Evolutionary conservation across 2,113 vertebrate genomes (phyloP).

Genomic region (Xenopus borealis): DNA sequence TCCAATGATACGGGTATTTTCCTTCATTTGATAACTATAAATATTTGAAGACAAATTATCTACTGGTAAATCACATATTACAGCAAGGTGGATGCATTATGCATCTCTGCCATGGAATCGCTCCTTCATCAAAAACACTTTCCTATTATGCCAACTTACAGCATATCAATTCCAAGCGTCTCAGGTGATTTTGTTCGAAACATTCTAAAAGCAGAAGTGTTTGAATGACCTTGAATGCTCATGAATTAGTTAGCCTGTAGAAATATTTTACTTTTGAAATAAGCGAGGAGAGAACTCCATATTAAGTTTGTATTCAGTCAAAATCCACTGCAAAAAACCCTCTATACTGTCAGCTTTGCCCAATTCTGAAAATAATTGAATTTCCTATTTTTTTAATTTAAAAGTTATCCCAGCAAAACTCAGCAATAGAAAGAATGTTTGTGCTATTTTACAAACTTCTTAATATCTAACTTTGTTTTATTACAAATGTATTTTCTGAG

Average conservation of each 20-base stretch:
- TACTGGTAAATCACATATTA: not conserved
- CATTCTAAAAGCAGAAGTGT: not conserved
- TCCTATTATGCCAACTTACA: not conserved
- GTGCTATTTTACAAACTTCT: no score
- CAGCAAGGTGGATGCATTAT: not conserved
- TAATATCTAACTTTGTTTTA: no score
- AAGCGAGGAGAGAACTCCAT: conserved; percentile 1
- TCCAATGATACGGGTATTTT: no score
- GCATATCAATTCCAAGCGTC: not conserved
- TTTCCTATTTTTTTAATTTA: no score
- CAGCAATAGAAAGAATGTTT: no score
- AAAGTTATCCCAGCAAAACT: no score
- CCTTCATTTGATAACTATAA: not conserved
- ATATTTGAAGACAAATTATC: not conserved
- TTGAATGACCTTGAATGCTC: not conserved
- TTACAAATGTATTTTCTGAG: no score
- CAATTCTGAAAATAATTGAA: no score
- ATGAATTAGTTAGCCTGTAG: conserved; percentile 7
- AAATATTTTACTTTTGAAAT: conserved; percentile 5
- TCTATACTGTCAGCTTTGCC: no score
- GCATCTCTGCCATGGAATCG: not conserved
- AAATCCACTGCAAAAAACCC: not conserved
- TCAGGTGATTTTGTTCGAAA: not conserved
- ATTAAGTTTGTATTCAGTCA: not conserved
- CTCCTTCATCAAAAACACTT: not conserved